Percentiles rank a stretch among this genome's conserved stretches.
These are phyloP conservation scores for Colaptes auratus DNA, from an alignment of 2,113 vertebrate genomes.

Conservation along the genomic window DNA sequence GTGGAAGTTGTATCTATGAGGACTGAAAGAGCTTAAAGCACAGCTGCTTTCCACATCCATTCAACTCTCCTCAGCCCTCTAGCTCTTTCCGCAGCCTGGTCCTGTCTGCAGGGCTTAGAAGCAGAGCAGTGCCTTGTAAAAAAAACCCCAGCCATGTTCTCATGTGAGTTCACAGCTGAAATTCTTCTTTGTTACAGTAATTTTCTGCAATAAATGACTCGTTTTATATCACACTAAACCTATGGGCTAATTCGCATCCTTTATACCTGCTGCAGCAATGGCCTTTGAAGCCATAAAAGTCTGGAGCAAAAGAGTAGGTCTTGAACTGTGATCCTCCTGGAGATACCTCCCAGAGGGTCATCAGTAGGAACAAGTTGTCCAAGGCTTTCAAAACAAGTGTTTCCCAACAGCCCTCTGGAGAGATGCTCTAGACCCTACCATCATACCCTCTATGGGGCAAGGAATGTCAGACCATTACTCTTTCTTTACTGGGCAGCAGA, in stretches of 20 bases:
- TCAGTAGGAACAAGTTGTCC: background rate
- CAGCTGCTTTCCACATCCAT: constrained; percentile 66
- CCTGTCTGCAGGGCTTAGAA: constrained; percentile 37
- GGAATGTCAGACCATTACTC: background rate
- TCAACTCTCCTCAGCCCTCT: constrained; percentile 36
- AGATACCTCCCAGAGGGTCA: background rate
- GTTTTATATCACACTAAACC: constrained; percentile 28
- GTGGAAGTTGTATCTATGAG: constrained; percentile 62
- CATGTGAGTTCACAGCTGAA: constrained; percentile 15
- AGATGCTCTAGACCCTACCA: background rate
- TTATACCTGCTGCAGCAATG: constrained; percentile 2
- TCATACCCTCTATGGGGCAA: background rate
- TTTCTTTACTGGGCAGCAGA: background rate
- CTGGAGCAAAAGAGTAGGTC: constrained; percentile 10
- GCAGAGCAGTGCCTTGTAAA: background rate
- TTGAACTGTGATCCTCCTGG: background rate
- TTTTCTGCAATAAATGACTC: constrained; percentile 48
- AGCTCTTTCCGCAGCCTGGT: constrained; percentile 49
- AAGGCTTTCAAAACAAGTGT: background rate
- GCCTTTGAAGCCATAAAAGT: background rate
- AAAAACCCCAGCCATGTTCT: background rate
- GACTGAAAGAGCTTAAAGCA: constrained; percentile 54
- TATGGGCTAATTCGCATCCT: background rate
- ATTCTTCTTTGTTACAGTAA: constrained; percentile 11
- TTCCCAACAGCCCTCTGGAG: background rate